phyloP scores from a whole-genome alignment of 30 jellyfish, hydroid and myxozoan genomes.

The Rhopilema esculentum region DNA sequence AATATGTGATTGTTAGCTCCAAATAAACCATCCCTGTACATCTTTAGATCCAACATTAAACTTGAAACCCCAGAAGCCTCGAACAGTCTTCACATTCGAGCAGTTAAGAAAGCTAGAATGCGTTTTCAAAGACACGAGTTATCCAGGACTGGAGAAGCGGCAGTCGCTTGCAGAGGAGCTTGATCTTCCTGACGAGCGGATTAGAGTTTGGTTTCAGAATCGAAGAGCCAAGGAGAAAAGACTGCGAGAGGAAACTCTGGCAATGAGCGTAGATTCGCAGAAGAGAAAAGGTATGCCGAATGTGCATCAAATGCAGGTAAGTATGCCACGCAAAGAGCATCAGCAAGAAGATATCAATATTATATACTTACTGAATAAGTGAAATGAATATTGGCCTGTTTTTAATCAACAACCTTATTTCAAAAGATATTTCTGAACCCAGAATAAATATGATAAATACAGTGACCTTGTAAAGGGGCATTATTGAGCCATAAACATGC shows the following conservation, averaged over 20 bases:
- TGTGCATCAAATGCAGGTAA: not conserved
- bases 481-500: no score
- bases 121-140: constrained; percentile 61
- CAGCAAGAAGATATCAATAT: not conserved
- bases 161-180: constrained; percentile 57
- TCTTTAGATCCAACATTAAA: constrained; percentile 69
- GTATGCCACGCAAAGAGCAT: not conserved
- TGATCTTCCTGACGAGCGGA: constrained; percentile 76
- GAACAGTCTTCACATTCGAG: constrained; percentile 80
- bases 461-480: no score
- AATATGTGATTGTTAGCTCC: no score
- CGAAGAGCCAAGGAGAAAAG: constrained; percentile 94
- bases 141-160: constrained; percentile 76
- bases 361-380: not conserved
- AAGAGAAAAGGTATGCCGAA: not conserved
- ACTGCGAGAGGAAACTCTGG: constrained; percentile 86
- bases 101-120: constrained; percentile 75
- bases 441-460: no score
- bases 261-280: constrained; percentile 26
- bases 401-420: no score
- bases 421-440: no score
- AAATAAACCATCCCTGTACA: no score
- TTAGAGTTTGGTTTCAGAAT: constrained; percentile 96
- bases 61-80: constrained; percentile 84
- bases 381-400: no score